Evolutionary conservation across 2,113 vertebrate genomes (phyloP).

Genomic region (Eidolon helvum): DNA sequence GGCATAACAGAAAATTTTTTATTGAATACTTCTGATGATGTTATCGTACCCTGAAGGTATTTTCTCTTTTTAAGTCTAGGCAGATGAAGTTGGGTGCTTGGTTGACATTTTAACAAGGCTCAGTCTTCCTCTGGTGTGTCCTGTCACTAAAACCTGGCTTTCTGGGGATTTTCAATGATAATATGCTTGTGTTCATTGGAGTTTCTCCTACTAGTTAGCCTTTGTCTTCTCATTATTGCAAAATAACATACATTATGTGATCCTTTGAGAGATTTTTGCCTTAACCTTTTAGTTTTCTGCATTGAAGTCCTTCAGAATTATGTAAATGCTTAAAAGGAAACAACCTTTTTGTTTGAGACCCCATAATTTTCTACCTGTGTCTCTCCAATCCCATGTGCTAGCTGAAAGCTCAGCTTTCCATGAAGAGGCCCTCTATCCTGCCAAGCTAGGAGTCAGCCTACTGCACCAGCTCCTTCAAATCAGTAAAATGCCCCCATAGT

Average conservation of each 20-base stretch:
- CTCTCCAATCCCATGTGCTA: not conserved
- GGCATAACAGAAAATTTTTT: not conserved
- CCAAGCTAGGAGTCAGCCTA: not conserved
- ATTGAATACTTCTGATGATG: not conserved
- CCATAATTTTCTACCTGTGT: not conserved
- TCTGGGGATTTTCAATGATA: not conserved
- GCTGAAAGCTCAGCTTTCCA: not conserved
- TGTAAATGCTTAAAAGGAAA: not conserved
- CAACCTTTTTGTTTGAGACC: not conserved
- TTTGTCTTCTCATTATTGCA: not conserved
- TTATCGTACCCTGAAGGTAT: not conserved
- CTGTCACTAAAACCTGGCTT: not conserved
- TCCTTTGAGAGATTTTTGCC: not conserved
- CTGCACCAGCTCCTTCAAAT: not conserved
- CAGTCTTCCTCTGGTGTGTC: not conserved
- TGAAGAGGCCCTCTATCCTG: not conserved
- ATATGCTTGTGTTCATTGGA: not conserved
- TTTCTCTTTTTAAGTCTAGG: not conserved
- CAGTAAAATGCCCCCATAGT: not conserved
- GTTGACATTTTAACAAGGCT: not conserved
- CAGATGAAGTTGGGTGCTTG: not conserved
- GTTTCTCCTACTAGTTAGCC: not conserved
- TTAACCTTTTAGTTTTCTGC: not conserved
- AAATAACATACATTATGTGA: not conserved
- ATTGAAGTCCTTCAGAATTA: not conserved